Evolutionary conservation across 2,888 invertebrate genomes (phyloP).

Genomic region (Malachius bipustulatus): DNA sequence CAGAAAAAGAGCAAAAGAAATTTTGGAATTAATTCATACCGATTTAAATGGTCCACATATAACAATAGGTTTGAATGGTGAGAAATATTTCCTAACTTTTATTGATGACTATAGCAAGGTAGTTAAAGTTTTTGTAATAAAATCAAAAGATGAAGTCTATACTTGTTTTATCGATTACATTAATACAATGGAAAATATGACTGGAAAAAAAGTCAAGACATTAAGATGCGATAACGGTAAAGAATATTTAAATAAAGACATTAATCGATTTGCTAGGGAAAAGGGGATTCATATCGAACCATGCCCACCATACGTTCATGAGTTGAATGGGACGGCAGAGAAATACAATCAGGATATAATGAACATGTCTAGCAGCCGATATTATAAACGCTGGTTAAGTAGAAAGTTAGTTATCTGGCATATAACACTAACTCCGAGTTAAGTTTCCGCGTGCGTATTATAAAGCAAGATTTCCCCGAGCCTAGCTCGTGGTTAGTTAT

Average conservation of each 20-base stretch:
- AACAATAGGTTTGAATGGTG: slow-evolving; percentile 13
- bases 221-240: slow-evolving; percentile 19
- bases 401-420: no score
- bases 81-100: slow-evolving; percentile 20
- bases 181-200: slow-evolving; percentile 17
- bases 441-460: no score
- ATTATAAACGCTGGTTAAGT: no score
- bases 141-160: slow-evolving; percentile 15
- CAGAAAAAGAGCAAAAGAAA: slow-evolving; percentile 16
- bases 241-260: slow-evolving; percentile 16
- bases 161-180: slow-evolving; percentile 17
- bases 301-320: slow-evolving; percentile 19
- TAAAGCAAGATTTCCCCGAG: no score
- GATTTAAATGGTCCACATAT: slow-evolving; percentile 20
- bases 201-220: slow-evolving; percentile 14
- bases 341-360: slow-evolving; percentile 18
- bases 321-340: no score
- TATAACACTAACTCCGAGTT: no score
- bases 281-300: slow-evolving; percentile 14
- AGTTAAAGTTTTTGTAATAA: slow-evolving; percentile 15
- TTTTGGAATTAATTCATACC: no score
- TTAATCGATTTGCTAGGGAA: slow-evolving; percentile 17
- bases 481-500: no score
- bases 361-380: slow-evolving; percentile 18
- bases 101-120: slow-evolving; percentile 20